Evolutionary conservation across 2,797 vertebrate species (phyloP), one percentile per base, ranked within the genome.

Genomic region (Sebastes hopkinsi): DNA sequence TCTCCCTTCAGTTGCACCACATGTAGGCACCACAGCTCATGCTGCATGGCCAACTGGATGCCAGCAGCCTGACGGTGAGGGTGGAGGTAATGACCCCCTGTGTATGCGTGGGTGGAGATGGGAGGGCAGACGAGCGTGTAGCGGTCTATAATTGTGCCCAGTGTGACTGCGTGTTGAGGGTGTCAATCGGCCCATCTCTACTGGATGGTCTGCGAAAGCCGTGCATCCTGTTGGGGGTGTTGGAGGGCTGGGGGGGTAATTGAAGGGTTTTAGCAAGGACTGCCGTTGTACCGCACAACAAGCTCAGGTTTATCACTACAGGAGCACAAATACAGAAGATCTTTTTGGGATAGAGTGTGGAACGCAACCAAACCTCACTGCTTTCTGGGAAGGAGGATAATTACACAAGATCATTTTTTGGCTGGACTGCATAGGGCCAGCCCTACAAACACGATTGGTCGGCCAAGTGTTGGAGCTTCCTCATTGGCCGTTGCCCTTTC

Each of bases 71-170:
- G 82, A 87, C 79, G 84, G 74, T 71, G 74, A 90, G 86, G 89
- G 80, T 66, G 55, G 89, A 90, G 79, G 88, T 90, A 89, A 89
- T 87, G 85, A 90, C 86, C 89, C 79, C 82, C 78, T 86, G 73
- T 90, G 81, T 73, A 38, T 82, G 78, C 27, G 78, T 91, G 89
- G 90, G 91, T 86, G 87, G 85, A 83, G 84, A 87, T 30, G 80
- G 71, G 83, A 77, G 86, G 86, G 70, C 80, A 88, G 89, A 90
- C 77, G 6, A 85, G 83, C 70, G 73, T 88, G 82, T 80, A 83
- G 89, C 79, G 84, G 88, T 88, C 94, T 94, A 67, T 94, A 94
- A 95, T 94, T 94, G 90, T 83, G 74, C 87, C 65, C 81, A 77
- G 81, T 75, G 67, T 83, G 90, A 89, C 86, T 75, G 61, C 83